Percentiles rank a stretch among this genome's conserved stretches.
phyloP scores from a whole-genome alignment of 2,888 invertebrate genomes.

The Hecatera dysodea region DNA sequence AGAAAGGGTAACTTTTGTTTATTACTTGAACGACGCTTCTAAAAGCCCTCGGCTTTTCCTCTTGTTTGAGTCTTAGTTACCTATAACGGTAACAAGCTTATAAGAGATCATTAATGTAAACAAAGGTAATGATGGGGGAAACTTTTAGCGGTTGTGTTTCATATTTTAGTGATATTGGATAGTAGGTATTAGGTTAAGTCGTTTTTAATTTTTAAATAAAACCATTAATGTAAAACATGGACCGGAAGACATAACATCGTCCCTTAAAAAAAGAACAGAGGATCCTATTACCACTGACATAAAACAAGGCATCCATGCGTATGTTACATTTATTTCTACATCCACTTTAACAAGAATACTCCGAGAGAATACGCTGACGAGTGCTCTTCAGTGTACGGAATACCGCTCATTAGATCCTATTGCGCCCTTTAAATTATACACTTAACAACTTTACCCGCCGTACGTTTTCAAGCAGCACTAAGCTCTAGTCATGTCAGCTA shows the following conservation, averaged over 20 bases:
- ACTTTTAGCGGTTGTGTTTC: neutral
- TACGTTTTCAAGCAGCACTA: conserved; percentile 47
- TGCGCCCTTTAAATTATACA: conserved; percentile 49
- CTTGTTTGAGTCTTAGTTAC: conserved; percentile 67
- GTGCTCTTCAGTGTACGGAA: conserved; percentile 62
- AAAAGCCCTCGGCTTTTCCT: conserved; percentile 67
- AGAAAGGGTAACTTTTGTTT: conserved; percentile 78
- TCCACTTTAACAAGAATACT: conserved; percentile 41
- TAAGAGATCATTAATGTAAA: conserved; percentile 63
- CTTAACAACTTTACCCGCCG: conserved; percentile 38
- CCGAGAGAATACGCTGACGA: conserved; percentile 45
- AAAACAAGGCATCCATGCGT: conserved; percentile 9
- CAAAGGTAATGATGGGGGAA: neutral
- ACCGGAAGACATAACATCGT: neutral
- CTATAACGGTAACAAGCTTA: conserved; percentile 79
- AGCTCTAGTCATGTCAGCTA: conserved; percentile 39
- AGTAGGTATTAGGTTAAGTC: too few relatives aligned
- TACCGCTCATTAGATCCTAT: conserved; percentile 56
- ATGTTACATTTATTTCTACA: conserved; percentile 21
- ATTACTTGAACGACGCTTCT: conserved; percentile 73
- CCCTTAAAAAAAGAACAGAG: conserved; percentile 10
- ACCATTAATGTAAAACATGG: neutral
- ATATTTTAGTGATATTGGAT: neutral
- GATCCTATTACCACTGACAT: neutral
- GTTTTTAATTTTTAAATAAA: neutral